These are phyloP conservation scores for Acyrthosiphon pisum DNA, from an alignment of 1,140 invertebrate species.

Conservation along the genomic window DNA sequence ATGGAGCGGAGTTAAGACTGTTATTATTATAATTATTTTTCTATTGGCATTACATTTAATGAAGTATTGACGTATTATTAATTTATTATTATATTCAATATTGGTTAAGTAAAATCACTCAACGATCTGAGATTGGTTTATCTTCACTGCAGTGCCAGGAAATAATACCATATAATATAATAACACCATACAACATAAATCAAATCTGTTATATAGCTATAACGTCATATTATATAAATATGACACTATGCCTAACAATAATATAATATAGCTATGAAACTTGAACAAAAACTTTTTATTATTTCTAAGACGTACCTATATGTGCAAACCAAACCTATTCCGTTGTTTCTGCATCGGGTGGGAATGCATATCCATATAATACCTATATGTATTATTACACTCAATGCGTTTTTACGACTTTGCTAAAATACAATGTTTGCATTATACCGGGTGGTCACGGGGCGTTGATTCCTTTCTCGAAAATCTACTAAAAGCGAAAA, in stretches of 20 bases:
- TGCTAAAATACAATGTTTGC: constrained; percentile 52
- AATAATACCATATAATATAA: no score
- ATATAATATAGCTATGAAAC: no score
- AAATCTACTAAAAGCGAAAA: constrained; percentile 53
- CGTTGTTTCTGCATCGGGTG: no score
- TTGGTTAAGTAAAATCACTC: no score
- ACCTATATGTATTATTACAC: background rate
- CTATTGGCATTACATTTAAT: background rate
- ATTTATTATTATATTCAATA: no score
- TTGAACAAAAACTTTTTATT: background rate
- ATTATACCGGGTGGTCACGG: constrained; percentile 53
- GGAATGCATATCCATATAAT: background rate
- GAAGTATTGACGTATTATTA: no score
- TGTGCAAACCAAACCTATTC: background rate
- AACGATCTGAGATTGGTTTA: no score
- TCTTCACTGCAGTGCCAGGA: no score
- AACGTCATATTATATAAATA: no score
- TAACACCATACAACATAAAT: no score
- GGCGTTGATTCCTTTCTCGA: constrained; percentile 49
- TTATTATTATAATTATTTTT: background rate
- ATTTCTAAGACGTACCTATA: background rate
- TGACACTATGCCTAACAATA: no score
- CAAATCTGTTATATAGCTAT: no score
- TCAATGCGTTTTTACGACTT: constrained; percentile 48
- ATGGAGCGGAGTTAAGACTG: background rate